Evolutionary conservation across 1,140 invertebrate species (phyloP), one percentile per base, ranked within the genome.

Genomic region (Drosophila persimilis): DNA sequence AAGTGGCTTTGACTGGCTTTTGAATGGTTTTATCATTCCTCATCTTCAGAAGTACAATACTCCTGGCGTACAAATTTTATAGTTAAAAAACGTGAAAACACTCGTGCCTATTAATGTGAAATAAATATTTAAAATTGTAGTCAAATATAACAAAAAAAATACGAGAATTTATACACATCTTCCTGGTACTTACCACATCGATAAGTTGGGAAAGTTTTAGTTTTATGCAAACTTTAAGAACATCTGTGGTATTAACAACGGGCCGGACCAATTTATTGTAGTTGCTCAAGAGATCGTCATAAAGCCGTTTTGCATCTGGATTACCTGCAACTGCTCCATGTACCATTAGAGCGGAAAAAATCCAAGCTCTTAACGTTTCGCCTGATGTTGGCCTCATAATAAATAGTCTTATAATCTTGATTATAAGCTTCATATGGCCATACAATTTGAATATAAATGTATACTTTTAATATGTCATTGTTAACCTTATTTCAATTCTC

Each of bases 181-280:
- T 13, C 11, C 3, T 13, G 13, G 35, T 39, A 95, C 96, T 96
- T 92, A 98, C 97, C 93, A 98, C 97, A 93, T 98, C 97, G 89
- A 98, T 97, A 89, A 98, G 95, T 92, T 98, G 97, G 46, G 97
- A 97, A 55, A 98, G 94, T 92, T 98, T 98, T 80, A 98, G 94
- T 92, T 98, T 98, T 92, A 98, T 98, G 92, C 96, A 96, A 92
- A 98, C 97, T 80, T 96, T 96, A 76, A 98, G 94, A 56, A 96
- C 96, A 93, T 98, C 97, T 73, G 96, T 97, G 70, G 97, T 97
- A 92, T 98, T 98, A 91, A 97, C 95, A 51, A 98, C 97, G 41
- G 97, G 97, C 61, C 97, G 94, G 76, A 98, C 97, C 85, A 98
- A 93, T 93, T 98, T 98, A 93, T 98, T 98, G 93, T 98, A 98